Evolutionary conservation across 1,140 invertebrate genomes (phyloP), one percentile per base, ranked within the genome.

Genomic region (Laupala kohalensis): DNA sequence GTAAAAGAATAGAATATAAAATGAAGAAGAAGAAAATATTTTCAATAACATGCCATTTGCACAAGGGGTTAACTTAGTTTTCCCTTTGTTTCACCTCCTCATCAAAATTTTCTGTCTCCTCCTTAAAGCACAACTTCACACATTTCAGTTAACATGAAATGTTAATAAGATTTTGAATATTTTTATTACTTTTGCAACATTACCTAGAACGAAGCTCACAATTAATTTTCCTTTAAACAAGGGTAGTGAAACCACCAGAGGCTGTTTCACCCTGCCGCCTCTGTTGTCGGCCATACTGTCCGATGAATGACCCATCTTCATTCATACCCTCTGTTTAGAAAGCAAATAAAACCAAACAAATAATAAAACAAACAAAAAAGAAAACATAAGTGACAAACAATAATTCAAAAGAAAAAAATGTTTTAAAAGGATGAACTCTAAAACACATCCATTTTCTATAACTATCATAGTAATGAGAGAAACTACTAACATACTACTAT

Each of bases 301-400:
- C 95, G 84, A 98, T 98, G 86, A 98, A 98, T 76, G 95, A 97
- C 75, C 96, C 96, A 84, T 98, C 96, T 86, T 98, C 96, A 85
- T 95, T 97, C 91, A 98, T 94, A 82, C 92, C 92, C 83, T 91
- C 89, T 81, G 78, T 74, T 77, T 24, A 64, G 23, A 70, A 74
- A 66, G 75, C 67, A 73, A 74, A 67, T 67, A 74, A 73, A 74
- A 72, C 68, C 12, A 74, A 74, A 73, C 70, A 68, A 73, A 76
- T 67, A 75, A 73, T 37, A 67, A 75, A 65, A n/a, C n/a, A n/a
- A n/a, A n/a, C n/a, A 29, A 73, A 23, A 63, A 28, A 74, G 71
- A 53, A 53, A 64, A 72, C 67, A 75, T n/a, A 69, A 70, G 71
- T 74, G 27, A 74, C 74, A 74, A 69, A 67, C 5, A 73, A 75